These are phyloP conservation scores for Criorhina ranunculi DNA, from an alignment of 2,888 invertebrate species.

Conservation along the genomic window DNA sequence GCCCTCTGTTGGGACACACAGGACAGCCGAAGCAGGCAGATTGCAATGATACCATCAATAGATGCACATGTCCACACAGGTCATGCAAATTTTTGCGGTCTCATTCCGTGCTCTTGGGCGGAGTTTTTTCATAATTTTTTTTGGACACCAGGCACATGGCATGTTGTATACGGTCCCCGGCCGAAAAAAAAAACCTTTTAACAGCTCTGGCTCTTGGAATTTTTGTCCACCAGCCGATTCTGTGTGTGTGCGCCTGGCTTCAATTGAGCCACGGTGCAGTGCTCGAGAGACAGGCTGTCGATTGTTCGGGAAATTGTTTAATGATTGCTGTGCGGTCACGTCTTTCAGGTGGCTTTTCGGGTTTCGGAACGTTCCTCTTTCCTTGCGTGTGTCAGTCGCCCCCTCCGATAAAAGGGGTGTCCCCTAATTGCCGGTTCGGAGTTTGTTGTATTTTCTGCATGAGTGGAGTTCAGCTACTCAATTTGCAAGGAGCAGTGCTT, in stretches of 20 bases:
- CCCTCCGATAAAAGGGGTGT: constrained; percentile 33
- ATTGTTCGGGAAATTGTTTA: constrained; percentile 69
- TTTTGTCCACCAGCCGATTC: constrained; percentile 26
- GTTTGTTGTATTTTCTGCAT: constrained; percentile 24
- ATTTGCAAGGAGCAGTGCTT: constrained; percentile 13
- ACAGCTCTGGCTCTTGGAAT: constrained; percentile 34
- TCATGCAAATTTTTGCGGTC: constrained; percentile 76
- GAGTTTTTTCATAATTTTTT: constrained; percentile 10
- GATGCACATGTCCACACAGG: constrained; percentile 74
- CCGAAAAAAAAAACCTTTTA: constrained; percentile 5
- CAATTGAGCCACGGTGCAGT: constrained; percentile 42
- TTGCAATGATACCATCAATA: constrained; percentile 68
- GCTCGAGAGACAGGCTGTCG: constrained; percentile 60
- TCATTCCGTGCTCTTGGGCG: constrained; percentile 49
- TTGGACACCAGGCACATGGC: constrained; percentile 52
- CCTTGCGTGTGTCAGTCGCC: constrained; percentile 31
- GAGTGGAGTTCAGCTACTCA: constrained; percentile 6
- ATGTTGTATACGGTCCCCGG: constrained; percentile 33
- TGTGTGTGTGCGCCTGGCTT: constrained; percentile 4
- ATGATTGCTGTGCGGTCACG: constrained; percentile 73
- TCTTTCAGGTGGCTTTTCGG: constrained; percentile 73
- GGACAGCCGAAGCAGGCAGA: constrained; percentile 37
- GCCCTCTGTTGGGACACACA: constrained; percentile 53
- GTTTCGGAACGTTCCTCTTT: constrained; percentile 22
- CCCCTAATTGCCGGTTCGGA: constrained; percentile 36